phyloP scores from a whole-genome alignment of 2,888 invertebrate species.

The Oscheius sp. region DNA sequence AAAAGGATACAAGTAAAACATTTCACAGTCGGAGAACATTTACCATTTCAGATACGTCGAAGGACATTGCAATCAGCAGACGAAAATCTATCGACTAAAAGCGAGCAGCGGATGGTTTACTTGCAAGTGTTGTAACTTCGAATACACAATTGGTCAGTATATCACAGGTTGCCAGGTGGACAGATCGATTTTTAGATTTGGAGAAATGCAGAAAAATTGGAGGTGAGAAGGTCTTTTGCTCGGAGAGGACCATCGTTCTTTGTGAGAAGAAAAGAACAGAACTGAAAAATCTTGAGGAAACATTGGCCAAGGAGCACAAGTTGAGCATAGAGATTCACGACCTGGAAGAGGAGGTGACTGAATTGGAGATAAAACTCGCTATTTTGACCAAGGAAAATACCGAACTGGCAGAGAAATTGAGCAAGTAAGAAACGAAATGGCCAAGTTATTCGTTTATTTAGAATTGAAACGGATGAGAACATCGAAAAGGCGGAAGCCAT shows the following conservation, averaged over 20 bases:
- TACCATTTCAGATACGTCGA: conserved; percentile 4
- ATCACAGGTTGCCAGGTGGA: background rate
- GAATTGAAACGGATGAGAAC: no score
- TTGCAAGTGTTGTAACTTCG: conserved; percentile 17
- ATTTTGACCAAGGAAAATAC: no score
- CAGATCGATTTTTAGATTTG: background rate
- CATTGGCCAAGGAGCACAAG: background rate
- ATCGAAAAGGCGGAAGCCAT: no score
- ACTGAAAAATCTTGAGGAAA: background rate
- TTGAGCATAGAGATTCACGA: no score
- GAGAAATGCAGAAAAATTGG: background rate
- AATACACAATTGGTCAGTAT: background rate
- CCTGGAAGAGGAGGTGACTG: no score
- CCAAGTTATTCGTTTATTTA: background rate
- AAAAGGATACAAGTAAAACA: background rate
- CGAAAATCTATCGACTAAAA: conserved; percentile 3
- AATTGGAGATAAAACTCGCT: no score
- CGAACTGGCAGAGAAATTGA: background rate
- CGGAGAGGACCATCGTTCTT: background rate
- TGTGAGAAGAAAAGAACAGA: background rate
- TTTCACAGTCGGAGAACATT: background rate
- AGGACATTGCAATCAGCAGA: background rate
- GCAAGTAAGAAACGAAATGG: background rate
- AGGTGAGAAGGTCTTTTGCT: background rate
- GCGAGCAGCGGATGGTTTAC: background rate